Evolutionary conservation across 2,888 invertebrate species (phyloP).

Genomic region (Drosophila falleni): DNA sequence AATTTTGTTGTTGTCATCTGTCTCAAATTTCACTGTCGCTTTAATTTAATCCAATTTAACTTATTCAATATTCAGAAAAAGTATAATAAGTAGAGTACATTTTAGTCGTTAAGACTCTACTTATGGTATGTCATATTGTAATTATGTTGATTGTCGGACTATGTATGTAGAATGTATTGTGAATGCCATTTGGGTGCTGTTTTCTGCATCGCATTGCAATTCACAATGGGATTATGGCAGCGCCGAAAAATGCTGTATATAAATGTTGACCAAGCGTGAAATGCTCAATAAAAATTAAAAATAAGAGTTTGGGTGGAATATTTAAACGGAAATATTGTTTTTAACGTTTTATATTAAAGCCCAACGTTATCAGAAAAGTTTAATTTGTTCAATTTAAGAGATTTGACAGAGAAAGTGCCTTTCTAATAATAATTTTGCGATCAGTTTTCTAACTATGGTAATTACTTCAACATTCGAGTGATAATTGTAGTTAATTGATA

Average conservation of each 20-base stretch:
- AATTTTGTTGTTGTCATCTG: too few relatives aligned
- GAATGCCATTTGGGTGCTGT: slow-evolving; percentile 20
- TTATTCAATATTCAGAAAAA: too few relatives aligned
- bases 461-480: neutral
- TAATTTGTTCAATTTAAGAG: neutral
- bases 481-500: neutral
- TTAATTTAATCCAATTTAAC: too few relatives aligned
- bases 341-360: neutral
- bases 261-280: slow-evolving; percentile 50
- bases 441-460: neutral
- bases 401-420: neutral
- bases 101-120: neutral
- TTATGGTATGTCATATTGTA: slow-evolving; percentile 29
- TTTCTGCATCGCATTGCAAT: slow-evolving; percentile 33
- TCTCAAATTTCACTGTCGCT: too few relatives aligned
- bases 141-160: slow-evolving; percentile 57
- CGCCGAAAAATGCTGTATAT: slow-evolving; percentile 1
- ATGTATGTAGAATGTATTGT: slow-evolving; percentile 35
- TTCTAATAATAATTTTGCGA: neutral
- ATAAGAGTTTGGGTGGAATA: slow-evolving; percentile 20
- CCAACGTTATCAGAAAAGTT: neutral
- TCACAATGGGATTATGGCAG: slow-evolving; percentile 47
- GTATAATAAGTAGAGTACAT: slow-evolving; percentile 12
- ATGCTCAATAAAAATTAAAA: slow-evolving; percentile 53
- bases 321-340: slow-evolving; percentile 17